Base-by-base conservation (phyloP, 2,113 vertebrate species). In the Cynoglossus semilaevis region DNA sequence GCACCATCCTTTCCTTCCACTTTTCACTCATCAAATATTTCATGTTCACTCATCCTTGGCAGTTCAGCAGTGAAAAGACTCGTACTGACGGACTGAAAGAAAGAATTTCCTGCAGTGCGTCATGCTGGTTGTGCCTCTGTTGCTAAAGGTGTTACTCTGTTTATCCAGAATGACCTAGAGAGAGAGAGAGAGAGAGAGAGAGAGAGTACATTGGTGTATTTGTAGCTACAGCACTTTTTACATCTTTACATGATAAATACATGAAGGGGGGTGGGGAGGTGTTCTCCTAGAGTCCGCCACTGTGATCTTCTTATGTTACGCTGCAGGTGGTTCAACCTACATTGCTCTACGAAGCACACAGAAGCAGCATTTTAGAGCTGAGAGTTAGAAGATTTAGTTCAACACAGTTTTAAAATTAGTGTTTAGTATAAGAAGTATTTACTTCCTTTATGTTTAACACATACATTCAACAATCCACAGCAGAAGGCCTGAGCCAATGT, bases 91-190 rank as follows among this genome's bases (percentile, higher is more conserved):
- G 43, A 46, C 9, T 46, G 51, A 38, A 42, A 56, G 36, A 46
- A 40, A 29, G 35, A 29, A 16, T 54, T 36, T 61, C 63, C 63
- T 59, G 52, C 58, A 50, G 58, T 51, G 52, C 65, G 41, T 41
- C 9, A 41, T 41, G 38, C 38, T 42, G 46, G 11, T 17, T 59
- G 52, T 59, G 49, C 51, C 1, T 38, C 42, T 49, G 10, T 22
- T 9, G 34, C 52, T 55, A 15, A 46, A 60, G 18, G 36, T n/a
- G 19, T 37, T 14, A 36, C 17, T 8, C 34, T 56, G 58, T 60
- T 54, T 42, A 67, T 63, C 58, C 44, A 59, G 46, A 60, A 36
- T 48, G 9, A 29, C 38, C 37, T 53, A 35, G 29, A 48, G 37
- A 5, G 29, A 29, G 18, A 45, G 36, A 50, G 51, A 60, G 37